These are phyloP conservation scores for Hydrolagus affinis DNA, from an alignment of 2,113 vertebrate genomes.

Conservation along the genomic window DNA sequence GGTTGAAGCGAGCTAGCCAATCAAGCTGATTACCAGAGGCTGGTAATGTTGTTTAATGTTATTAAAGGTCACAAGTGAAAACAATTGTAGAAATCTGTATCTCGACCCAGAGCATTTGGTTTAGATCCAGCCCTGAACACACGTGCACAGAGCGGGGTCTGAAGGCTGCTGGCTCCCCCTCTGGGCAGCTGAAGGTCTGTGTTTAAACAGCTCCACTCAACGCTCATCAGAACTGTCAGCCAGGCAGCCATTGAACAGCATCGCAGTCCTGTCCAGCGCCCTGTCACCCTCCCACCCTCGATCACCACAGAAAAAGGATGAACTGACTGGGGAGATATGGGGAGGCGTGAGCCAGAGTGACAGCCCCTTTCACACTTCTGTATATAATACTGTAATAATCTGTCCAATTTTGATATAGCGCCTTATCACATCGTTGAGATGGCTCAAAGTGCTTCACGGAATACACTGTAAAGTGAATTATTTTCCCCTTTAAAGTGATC, in stretches of 20 bases:
- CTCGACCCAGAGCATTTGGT: not conserved
- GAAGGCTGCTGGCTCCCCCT: not conserved
- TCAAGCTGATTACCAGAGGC: not conserved
- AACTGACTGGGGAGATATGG: conserved; percentile 14
- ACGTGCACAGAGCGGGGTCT: not conserved
- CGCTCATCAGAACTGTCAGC: not conserved
- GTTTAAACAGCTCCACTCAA: not conserved
- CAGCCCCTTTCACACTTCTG: too few relatives aligned
- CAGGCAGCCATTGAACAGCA: not conserved
- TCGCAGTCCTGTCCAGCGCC: not conserved
- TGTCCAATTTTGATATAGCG: too few relatives aligned
- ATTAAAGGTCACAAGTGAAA: conserved; percentile 8
- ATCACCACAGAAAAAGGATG: conserved; percentile 22
- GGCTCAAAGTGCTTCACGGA: too few relatives aligned
- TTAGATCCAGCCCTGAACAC: not conserved
- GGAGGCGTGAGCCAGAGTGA: too few relatives aligned
- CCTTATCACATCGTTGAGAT: too few relatives aligned
- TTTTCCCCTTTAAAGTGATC: too few relatives aligned
- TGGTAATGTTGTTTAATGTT: not conserved
- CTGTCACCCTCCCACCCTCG: conserved; percentile 5
- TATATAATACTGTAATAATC: too few relatives aligned
- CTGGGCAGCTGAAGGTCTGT: not conserved
- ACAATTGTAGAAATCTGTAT: not conserved
- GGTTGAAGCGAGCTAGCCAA: too few relatives aligned
- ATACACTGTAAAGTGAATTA: too few relatives aligned